A percentile compares a stretch with the other conserved stretches of the same genome.
phyloP scores from a whole-genome alignment of 2,888 invertebrate species.

The Ctenicera cuprea region DNA sequence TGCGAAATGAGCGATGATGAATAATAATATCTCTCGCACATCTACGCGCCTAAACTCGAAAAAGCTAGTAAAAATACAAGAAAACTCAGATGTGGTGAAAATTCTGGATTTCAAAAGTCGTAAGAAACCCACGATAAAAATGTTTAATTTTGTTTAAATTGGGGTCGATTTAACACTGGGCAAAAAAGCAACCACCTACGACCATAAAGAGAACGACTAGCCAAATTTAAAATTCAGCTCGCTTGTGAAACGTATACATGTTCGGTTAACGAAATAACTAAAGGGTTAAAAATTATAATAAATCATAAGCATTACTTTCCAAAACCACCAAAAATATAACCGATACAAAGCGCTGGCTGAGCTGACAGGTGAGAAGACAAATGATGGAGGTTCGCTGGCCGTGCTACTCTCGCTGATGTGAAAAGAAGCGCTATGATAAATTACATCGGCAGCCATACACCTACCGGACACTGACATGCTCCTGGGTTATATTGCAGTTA shows the following conservation, averaged over 20 bases:
- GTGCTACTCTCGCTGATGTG: slow-evolving; percentile 62
- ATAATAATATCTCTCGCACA: neutral
- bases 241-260: slow-evolving; percentile 27
- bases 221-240: slow-evolving; percentile 20
- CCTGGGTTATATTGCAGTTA: slow-evolving; percentile 52
- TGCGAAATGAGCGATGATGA: neutral
- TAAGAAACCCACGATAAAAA: no score
- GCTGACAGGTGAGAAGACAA: slow-evolving; percentile 71
- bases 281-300: slow-evolving; percentile 68
- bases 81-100: no score
- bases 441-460: slow-evolving; percentile 67
- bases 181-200: no score
- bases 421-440: slow-evolving; percentile 69
- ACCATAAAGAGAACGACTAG: neutral
- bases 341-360: slow-evolving; percentile 69
- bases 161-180: no score
- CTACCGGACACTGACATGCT: slow-evolving; percentile 66
- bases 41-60: no score
- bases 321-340: slow-evolving; percentile 66
- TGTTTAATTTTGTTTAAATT: no score
- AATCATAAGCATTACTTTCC: slow-evolving; percentile 64
- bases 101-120: no score
- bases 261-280: slow-evolving; percentile 64
- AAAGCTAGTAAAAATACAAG: no score
- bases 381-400: slow-evolving; percentile 66